Conservation (phyloP, 2,113 vertebrate species). For the Diphyllodes magnificus region DNA sequence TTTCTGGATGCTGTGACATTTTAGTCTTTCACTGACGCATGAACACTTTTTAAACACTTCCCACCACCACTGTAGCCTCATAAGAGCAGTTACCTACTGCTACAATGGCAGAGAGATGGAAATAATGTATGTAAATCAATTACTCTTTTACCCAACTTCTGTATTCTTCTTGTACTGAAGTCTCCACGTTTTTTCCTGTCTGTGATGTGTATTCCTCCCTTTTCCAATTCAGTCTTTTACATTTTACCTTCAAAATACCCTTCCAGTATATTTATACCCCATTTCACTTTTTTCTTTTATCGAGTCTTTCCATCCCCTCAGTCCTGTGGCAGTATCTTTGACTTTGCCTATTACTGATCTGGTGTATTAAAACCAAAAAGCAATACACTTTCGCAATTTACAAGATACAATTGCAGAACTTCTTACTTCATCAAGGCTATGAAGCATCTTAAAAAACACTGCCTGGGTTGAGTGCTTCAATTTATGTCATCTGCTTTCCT, state of each 20-base stretch:
- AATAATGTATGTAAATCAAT: background rate
- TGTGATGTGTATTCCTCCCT: background rate
- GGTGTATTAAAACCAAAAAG: background rate
- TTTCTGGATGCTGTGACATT: background rate
- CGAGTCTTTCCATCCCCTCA: background rate
- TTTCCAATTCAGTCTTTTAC: background rate
- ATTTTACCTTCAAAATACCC: background rate
- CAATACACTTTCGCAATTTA: background rate
- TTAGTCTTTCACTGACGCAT: background rate
- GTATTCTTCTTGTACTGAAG: background rate
- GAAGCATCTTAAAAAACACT: background rate
- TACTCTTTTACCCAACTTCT: background rate
- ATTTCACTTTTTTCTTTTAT: background rate
- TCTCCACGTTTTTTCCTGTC: background rate
- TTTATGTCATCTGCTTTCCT: background rate
- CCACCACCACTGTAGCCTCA: rapidly evolving
- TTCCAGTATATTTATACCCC: background rate
- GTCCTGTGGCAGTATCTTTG: background rate
- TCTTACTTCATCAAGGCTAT: background rate
- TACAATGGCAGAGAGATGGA: background rate
- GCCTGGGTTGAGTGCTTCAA: background rate
- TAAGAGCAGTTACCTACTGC: background rate
- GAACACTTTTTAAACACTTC: background rate
- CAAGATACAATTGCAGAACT: background rate
- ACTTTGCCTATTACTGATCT: background rate